Conservation (phyloP, 2,888 invertebrate species). For the Chelonus formosanus region DNA sequence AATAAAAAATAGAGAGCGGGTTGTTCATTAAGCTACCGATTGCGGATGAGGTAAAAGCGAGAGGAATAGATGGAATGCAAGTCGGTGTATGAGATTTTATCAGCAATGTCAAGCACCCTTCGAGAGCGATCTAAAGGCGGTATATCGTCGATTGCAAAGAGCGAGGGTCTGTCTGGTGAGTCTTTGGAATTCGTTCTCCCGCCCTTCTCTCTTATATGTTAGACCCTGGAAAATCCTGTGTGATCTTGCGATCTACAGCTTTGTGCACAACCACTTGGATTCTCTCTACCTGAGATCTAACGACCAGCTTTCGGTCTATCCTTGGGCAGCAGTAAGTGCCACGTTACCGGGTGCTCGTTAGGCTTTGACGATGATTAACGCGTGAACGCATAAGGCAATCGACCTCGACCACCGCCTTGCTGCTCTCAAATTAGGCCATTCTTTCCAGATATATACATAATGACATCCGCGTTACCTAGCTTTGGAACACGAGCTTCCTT, state of each 20-base stretch:
- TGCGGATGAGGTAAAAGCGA: slow-evolving; percentile 22
- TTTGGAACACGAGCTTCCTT: no score
- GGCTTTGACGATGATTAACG: slow-evolving; percentile 36
- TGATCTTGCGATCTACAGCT: slow-evolving; percentile 12
- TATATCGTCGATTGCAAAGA: slow-evolving; percentile 31
- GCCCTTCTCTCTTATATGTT: slow-evolving; percentile 4
- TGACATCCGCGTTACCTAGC: slow-evolving; percentile 11
- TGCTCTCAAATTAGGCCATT: slow-evolving; percentile 29
- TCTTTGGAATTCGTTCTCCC: slow-evolving; percentile 26
- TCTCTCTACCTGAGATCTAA: slow-evolving; percentile 34
- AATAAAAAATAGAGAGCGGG: slow-evolving; percentile 4
- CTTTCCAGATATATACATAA: slow-evolving; percentile 11
- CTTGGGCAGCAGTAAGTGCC: slow-evolving; percentile 33
- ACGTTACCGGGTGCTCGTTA: slow-evolving; percentile 34
- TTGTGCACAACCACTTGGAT: slow-evolving; percentile 13
- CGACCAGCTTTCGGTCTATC: slow-evolving; percentile 33
- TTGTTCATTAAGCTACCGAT: slow-evolving; percentile 27
- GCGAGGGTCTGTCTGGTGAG: slow-evolving; percentile 26
- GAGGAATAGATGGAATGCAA: slow-evolving; percentile 24
- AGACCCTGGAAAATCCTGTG: slow-evolving; percentile 24
- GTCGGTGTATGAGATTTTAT: slow-evolving; percentile 29
- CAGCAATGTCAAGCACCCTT: slow-evolving; percentile 30
- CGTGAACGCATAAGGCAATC: slow-evolving; percentile 25
- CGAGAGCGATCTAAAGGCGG: slow-evolving; percentile 29
- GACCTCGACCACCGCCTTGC: slow-evolving; percentile 15